Conservation (phyloP, 2,888 invertebrate species). For the Eupithecia vulgata region DNA sequence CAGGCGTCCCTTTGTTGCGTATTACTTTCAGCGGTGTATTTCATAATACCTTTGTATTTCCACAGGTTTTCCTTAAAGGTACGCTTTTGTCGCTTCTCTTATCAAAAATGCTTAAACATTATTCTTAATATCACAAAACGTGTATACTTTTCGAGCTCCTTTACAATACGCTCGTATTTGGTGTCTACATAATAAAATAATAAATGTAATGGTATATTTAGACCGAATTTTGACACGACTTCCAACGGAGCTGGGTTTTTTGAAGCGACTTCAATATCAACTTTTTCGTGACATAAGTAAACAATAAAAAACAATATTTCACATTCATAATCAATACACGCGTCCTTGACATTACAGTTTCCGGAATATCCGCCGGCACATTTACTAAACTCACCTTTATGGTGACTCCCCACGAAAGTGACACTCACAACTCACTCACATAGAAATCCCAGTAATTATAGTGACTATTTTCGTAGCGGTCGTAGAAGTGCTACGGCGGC, state of each 20-base stretch:
- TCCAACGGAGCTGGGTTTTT: neutral
- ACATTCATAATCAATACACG: conserved; percentile 71
- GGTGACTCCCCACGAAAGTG: conserved; percentile 45
- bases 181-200: neutral
- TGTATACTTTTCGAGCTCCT: neutral
- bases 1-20: conserved; percentile 67
- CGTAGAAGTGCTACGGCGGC: conserved; percentile 48
- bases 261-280: neutral
- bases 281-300: conserved; percentile 12
- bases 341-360: conserved; percentile 78
- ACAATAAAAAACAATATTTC: conserved; percentile 33
- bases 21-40: conserved; percentile 56
- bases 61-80: conserved; percentile 13
- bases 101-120: conserved; percentile 13
- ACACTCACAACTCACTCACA: conserved; percentile 56
- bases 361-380: conserved; percentile 57
- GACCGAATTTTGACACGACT: no score
- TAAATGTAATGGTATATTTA: neutral
- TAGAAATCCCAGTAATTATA: conserved; percentile 55
- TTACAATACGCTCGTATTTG: neutral
- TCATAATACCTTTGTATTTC: conserved; percentile 35
- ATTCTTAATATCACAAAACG: neutral
- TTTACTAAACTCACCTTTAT: conserved; percentile 68
- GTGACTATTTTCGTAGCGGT: conserved; percentile 60
- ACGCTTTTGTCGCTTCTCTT: conserved; percentile 1